Conservation (phyloP, 2,797 vertebrate genomes). For the Coranthus polyacanthus region DNA sequence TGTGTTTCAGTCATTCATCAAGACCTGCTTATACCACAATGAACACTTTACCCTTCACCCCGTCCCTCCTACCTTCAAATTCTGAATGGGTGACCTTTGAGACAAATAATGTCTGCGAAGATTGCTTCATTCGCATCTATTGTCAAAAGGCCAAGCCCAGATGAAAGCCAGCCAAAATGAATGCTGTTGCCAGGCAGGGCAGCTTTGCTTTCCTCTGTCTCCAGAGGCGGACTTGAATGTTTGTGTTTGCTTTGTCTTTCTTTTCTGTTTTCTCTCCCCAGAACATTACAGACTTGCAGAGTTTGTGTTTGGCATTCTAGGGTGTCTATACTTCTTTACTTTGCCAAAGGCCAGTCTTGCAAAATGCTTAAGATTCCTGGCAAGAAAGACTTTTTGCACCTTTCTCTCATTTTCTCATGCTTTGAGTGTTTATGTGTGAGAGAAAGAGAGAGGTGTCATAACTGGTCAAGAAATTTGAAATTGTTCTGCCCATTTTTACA, state of each 20-base stretch:
- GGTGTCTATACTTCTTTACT: constrained; percentile 42
- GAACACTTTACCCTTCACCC: constrained; percentile 22
- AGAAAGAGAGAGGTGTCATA: constrained; percentile 23
- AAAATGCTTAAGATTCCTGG: constrained; percentile 44
- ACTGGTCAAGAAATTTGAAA: constrained; percentile 36
- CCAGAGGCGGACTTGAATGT: constrained; percentile 56
- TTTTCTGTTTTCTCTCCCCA: constrained; percentile 26
- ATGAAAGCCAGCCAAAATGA: constrained; percentile 71
- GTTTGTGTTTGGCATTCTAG: constrained; percentile 52
- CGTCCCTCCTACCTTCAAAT: constrained; percentile 43
- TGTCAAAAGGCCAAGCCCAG: constrained; percentile 72
- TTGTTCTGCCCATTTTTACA: constrained; percentile 26
- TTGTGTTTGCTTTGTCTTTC: constrained; percentile 59
- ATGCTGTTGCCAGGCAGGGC: constrained; percentile 66
- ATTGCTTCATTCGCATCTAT: constrained; percentile 68
- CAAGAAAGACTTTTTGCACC: constrained; percentile 46
- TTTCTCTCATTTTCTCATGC: constrained; percentile 29
- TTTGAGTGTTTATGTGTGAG: constrained; percentile 26
- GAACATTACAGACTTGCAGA: constrained; percentile 38
- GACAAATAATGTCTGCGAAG: constrained; percentile 66
- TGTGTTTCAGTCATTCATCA: constrained; percentile 38
- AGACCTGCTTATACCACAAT: constrained; percentile 24
- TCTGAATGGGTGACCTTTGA: constrained; percentile 73
- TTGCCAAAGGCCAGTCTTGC: constrained; percentile 59
- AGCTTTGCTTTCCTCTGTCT: constrained; percentile 58